A percentile compares a stretch with the other conserved stretches of the same genome.
phyloP scores from a whole-genome alignment of 2,888 invertebrate genomes.

The Ptilodon capucinus region DNA sequence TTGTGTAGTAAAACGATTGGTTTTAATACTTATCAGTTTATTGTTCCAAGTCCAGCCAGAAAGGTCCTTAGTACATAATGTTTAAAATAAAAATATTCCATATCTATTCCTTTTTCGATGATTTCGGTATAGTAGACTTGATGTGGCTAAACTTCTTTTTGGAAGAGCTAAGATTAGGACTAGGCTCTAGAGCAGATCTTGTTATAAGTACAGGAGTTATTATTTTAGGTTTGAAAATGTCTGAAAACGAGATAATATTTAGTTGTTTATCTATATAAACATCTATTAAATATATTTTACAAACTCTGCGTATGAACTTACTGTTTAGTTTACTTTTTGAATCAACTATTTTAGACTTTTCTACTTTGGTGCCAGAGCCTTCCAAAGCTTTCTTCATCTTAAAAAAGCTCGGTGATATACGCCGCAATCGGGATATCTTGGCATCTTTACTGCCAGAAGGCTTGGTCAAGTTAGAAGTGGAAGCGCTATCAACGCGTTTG shows the following conservation, averaged over 20 bases:
- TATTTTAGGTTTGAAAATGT: slow-evolving; percentile 58
- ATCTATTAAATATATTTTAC: background rate
- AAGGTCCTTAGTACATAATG: background rate
- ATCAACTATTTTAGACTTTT: slow-evolving; percentile 41
- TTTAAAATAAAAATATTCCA: background rate
- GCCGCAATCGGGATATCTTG: slow-evolving; percentile 51
- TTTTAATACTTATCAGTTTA: background rate
- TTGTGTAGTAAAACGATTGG: background rate
- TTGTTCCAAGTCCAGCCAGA: background rate
- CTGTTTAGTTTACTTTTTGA: slow-evolving; percentile 54
- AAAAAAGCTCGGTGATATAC: slow-evolving; percentile 64
- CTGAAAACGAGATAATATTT: slow-evolving; percentile 42
- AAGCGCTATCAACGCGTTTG: slow-evolving; percentile 59
- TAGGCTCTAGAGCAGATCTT: slow-evolving; percentile 41
- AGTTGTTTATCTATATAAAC: background rate
- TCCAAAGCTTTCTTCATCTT: slow-evolving; percentile 45
- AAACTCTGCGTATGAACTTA: slow-evolving; percentile 35
- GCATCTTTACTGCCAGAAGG: slow-evolving; percentile 40
- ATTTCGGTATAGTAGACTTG: slow-evolving; percentile 73
- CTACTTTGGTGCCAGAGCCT: slow-evolving; percentile 31
- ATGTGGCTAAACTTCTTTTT: slow-evolving; percentile 68
- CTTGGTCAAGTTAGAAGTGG: slow-evolving; percentile 58
- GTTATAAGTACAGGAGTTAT: slow-evolving; percentile 50
- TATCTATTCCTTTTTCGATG: slow-evolving; percentile 49
- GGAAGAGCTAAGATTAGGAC: slow-evolving; percentile 54